These are phyloP conservation scores for Catocala sponsa DNA, from an alignment of 2,888 invertebrate genomes.

Conservation along the genomic window DNA sequence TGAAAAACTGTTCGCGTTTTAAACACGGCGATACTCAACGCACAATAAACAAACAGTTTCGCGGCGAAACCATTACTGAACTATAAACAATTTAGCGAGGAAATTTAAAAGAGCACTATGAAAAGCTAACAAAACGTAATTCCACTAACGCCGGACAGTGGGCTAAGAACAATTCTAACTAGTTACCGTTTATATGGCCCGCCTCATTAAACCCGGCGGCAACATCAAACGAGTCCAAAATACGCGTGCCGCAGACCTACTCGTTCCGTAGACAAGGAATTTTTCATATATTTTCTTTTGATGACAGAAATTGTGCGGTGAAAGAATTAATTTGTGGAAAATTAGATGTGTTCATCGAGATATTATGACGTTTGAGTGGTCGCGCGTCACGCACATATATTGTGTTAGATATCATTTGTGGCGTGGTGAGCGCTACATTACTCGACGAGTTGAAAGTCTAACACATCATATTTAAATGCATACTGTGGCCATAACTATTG, in stretches of 20 bases:
- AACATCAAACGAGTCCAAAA: slow-evolving; percentile 90
- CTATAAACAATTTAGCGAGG: slow-evolving; percentile 57
- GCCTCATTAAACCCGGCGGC: slow-evolving; percentile 87
- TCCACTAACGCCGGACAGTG: slow-evolving; percentile 63
- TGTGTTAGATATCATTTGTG: slow-evolving; percentile 24
- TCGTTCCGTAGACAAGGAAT: slow-evolving; percentile 64
- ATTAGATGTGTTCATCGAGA: slow-evolving; percentile 31
- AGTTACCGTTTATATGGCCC: slow-evolving; percentile 79
- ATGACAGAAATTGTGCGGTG: slow-evolving; percentile 39
- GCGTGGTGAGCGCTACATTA: slow-evolving; percentile 18
- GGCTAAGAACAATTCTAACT: slow-evolving; percentile 79
- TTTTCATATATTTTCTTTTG: slow-evolving; percentile 46
- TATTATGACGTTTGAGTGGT: slow-evolving; percentile 17
- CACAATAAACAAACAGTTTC: slow-evolving; percentile 48
- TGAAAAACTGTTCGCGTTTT: slow-evolving; percentile 31
- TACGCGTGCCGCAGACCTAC: slow-evolving; percentile 75
- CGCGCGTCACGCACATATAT: slow-evolving; percentile 20
- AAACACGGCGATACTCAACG: slow-evolving; percentile 37
- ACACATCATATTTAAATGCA: too few relatives aligned
- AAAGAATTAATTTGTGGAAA: slow-evolving; percentile 47
- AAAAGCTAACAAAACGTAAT: slow-evolving; percentile 73
- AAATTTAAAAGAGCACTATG: slow-evolving; percentile 62
- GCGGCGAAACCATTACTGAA: slow-evolving; percentile 47
- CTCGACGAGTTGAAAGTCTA: too few relatives aligned
- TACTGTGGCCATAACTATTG: too few relatives aligned